A percentile compares a stretch with the other conserved stretches of the same genome.
phyloP scores from a whole-genome alignment of 1,140 invertebrate genomes.

The Globodera rostochiensis region DNA sequence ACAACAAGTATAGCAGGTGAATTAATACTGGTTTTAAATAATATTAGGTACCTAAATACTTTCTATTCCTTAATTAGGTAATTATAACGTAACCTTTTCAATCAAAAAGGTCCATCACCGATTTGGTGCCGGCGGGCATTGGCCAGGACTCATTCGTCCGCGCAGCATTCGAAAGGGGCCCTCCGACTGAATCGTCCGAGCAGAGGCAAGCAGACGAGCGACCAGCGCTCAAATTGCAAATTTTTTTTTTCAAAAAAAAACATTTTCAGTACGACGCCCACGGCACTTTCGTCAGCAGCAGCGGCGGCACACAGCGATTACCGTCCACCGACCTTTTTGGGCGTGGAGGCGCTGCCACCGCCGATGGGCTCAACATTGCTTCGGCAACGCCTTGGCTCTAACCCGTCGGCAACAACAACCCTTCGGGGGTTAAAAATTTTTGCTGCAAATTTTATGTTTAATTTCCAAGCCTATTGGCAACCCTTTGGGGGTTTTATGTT shows the following conservation, averaged over 20 bases:
- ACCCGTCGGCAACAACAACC: not conserved
- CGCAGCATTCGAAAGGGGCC: conserved; percentile 1
- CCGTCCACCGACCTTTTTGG: not conserved
- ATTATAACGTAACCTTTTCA: no score
- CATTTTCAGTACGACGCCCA: not conserved
- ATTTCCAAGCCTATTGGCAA: no score
- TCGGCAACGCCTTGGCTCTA: not conserved
- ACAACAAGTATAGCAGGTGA: conserved; percentile 2
- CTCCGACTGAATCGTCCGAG: not conserved
- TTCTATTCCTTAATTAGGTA: no score
- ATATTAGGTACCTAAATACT: no score
- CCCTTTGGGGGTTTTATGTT: no score
- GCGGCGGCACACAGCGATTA: not conserved
- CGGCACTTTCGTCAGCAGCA: not conserved
- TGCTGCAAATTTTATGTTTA: no score
- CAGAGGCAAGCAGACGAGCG: not conserved
- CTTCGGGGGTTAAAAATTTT: not conserved
- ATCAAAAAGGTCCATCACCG: conserved; percentile 4
- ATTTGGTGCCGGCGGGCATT: not conserved
- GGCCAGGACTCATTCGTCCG: not conserved
- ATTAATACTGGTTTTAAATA: not conserved
- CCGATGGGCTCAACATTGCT: not conserved
- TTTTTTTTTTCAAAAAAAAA: not conserved
- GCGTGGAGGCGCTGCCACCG: not conserved
- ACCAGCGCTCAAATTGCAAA: no score